phyloP scores from a whole-genome alignment of 2,113 vertebrate species.

The Microtus oregoni region DNA sequence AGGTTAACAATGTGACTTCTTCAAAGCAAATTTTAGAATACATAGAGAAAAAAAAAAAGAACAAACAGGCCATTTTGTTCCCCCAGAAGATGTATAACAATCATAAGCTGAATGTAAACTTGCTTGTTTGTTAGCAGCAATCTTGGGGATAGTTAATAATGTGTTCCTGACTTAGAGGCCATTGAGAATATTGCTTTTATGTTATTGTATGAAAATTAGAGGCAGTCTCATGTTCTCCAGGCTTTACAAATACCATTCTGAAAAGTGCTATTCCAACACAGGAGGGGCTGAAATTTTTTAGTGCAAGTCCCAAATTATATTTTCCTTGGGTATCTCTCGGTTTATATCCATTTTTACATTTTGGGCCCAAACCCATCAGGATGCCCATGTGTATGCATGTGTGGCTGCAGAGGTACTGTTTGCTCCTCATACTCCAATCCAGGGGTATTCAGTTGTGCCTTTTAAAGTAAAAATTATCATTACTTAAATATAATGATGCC shows the following conservation, averaged over 20 bases:
- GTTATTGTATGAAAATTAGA: background rate
- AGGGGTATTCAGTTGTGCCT: background rate
- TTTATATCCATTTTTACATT: background rate
- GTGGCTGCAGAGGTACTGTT: background rate
- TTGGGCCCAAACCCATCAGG: background rate
- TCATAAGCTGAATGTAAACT: background rate
- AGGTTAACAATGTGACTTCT: background rate
- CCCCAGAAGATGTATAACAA: background rate
- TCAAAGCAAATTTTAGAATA: slow-evolving; percentile 10
- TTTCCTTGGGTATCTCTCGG: background rate
- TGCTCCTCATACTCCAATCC: background rate
- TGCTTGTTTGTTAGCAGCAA: background rate
- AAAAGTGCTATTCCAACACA: background rate
- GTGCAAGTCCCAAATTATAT: background rate
- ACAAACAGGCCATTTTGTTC: background rate
- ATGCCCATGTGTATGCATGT: background rate
- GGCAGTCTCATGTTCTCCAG: background rate
- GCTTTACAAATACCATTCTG: background rate
- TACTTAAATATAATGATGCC: slow-evolving; percentile 40
- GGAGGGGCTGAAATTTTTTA: background rate
- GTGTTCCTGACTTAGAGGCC: background rate
- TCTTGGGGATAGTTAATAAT: slow-evolving; percentile 18
- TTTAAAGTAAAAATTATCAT: slow-evolving; percentile 50
- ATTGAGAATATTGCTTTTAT: background rate
- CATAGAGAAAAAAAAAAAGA: background rate